Evolutionary conservation across 2,113 vertebrate species (phyloP).

Genomic region (Notarius quadriscutis): DNA sequence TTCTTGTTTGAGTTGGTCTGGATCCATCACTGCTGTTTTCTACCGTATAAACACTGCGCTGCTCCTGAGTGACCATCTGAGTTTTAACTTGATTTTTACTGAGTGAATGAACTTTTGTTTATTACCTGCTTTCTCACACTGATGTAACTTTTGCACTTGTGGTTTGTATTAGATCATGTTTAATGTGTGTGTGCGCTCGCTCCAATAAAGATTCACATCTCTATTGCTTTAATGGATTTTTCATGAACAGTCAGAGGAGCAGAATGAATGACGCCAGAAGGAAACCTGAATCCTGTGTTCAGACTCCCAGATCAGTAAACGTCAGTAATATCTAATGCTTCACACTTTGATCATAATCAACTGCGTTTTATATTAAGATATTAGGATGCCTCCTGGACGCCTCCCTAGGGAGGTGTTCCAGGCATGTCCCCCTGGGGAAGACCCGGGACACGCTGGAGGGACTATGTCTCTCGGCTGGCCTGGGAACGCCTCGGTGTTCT

Average conservation of each 20-base stretch:
- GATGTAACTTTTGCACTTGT: slow-evolving; percentile 25
- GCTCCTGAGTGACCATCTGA: slow-evolving; percentile 11
- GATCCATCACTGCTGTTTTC: background rate
- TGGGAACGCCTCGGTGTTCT: too few species aligned
- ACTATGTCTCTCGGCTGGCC: too few species aligned
- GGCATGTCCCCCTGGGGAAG: too few species aligned
- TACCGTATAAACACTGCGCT: background rate
- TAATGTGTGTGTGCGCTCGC: background rate
- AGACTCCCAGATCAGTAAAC: background rate
- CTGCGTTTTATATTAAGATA: background rate
- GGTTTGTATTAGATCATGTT: background rate
- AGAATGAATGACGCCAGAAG: background rate
- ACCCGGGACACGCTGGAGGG: too few species aligned
- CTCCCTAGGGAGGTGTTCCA: too few species aligned
- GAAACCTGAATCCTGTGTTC: background rate
- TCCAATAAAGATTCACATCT: slow-evolving; percentile 42
- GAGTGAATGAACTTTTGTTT: background rate
- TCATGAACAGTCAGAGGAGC: background rate
- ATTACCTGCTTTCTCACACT: background rate
- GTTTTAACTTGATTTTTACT: slow-evolving; percentile 10
- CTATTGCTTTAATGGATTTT: background rate
- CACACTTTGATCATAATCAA: background rate
- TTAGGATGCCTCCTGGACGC: too few species aligned
- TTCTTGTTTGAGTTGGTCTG: background rate
- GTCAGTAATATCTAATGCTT: background rate